phyloP scores from a whole-genome alignment of 2,113 vertebrate genomes.

The Ptyas mucosa region DNA sequence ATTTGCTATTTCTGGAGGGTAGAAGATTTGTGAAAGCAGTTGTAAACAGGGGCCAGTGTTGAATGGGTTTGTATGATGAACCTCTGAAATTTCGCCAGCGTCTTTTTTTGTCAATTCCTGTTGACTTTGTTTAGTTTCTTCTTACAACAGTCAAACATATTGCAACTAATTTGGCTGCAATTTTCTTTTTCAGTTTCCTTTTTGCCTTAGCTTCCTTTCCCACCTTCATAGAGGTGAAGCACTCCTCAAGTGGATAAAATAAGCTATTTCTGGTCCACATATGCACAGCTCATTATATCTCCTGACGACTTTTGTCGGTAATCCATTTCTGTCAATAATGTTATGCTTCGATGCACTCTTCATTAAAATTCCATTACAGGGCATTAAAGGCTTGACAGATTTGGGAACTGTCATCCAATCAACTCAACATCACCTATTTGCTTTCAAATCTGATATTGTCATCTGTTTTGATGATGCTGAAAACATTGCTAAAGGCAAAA shows the following conservation, averaged over 20 bases:
- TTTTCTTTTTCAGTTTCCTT: background rate
- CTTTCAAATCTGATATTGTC: slow-evolving; percentile 10
- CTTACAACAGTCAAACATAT: background rate
- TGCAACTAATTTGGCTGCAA: background rate
- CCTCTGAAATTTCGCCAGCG: background rate
- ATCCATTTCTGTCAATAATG: slow-evolving; percentile 26
- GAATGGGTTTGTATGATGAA: background rate
- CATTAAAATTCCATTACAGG: slow-evolving; percentile 13
- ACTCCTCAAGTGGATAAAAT: background rate
- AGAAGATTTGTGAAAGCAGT: background rate
- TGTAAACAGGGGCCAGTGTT: background rate
- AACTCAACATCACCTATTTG: background rate
- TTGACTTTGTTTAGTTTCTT: background rate
- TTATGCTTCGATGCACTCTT: slow-evolving; percentile 22
- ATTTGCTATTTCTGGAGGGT: background rate
- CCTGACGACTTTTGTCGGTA: slow-evolving; percentile 21
- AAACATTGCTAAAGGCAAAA: background rate
- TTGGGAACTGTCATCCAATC: slow-evolving; percentile 26
- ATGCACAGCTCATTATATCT: slow-evolving; percentile 5
- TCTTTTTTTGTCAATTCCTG: background rate
- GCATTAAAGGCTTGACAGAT: slow-evolving; percentile 4
- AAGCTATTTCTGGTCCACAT: slow-evolving; percentile 5
- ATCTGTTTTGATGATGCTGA: background rate
- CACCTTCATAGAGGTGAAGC: background rate
- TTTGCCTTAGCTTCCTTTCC: rapidly evolving